A percentile compares a stretch with the other conserved stretches of the same genome.
Evolutionary conservation across 2,113 vertebrate genomes (phyloP).

Genomic region (Rhinolophus ferrumequinum): DNA sequence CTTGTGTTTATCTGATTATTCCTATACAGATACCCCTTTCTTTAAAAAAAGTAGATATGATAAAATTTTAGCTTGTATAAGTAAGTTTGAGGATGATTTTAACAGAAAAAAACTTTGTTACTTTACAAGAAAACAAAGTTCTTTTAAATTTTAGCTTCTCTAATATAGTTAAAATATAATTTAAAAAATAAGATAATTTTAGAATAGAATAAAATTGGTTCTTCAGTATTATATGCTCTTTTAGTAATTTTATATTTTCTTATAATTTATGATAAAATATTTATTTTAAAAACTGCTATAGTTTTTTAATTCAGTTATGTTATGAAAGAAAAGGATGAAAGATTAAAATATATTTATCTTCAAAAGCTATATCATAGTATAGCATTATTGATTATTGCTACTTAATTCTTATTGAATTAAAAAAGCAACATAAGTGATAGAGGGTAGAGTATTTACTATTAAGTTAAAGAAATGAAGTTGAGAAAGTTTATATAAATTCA

Average conservation of each 20-base stretch:
- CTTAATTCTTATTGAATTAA: conserved; percentile 20
- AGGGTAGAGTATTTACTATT: neutral
- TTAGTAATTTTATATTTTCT: conserved; percentile 15
- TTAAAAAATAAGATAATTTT: neutral
- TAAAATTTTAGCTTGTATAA: conserved; percentile 38
- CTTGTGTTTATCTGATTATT: conserved; percentile 11
- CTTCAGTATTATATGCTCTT: neutral
- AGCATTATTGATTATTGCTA: neutral
- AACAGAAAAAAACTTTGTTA: neutral
- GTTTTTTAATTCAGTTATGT: conserved; percentile 6
- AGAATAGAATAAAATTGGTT: neutral
- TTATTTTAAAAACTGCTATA: neutral
- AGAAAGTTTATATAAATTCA: neutral
- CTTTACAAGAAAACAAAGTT: neutral
- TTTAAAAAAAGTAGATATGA: neutral
- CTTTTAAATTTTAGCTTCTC: conserved; percentile 17
- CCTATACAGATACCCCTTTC: neutral
- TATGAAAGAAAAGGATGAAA: conserved; percentile 1
- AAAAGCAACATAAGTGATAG: neutral
- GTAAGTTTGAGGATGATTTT: conserved; percentile 8
- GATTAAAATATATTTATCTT: neutral
- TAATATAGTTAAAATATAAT: neutral
- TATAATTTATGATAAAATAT: neutral
- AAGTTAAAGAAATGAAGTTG: neutral
- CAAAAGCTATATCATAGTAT: neutral